A percentile compares a stretch with the other conserved stretches of the same genome.
phyloP scores from a whole-genome alignment of 2,113 vertebrate genomes.

The Otis tarda region DNA sequence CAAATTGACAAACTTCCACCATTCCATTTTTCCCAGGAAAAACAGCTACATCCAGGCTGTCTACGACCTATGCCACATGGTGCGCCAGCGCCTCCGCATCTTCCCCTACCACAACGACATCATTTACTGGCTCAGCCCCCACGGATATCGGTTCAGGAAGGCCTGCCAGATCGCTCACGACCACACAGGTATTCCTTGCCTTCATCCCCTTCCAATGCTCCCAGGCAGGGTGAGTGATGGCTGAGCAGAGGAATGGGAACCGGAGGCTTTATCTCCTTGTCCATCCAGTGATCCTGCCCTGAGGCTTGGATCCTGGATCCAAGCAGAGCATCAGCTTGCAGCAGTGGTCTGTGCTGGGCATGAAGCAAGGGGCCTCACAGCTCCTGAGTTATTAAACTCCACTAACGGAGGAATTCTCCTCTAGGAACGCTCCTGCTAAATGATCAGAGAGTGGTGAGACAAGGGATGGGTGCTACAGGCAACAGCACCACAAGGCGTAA shows the following conservation, averaged over 20 bases:
- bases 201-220: background rate
- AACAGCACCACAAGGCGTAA: background rate
- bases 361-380: background rate
- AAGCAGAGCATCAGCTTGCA: background rate
- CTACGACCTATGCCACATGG: slow-evolving; percentile 77
- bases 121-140: slow-evolving; percentile 84
- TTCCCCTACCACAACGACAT: slow-evolving; percentile 83
- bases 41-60: slow-evolving; percentile 87
- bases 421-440: background rate
- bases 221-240: background rate
- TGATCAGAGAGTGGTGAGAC: background rate
- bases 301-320: background rate
- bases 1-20: background rate
- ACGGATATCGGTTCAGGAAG: slow-evolving; percentile 80
- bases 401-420: background rate
- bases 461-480: background rate
- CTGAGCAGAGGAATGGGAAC: background rate
- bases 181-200: slow-evolving; percentile 68
- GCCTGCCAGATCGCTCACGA: slow-evolving; percentile 72
- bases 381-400: background rate
- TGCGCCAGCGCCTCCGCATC: slow-evolving; percentile 62
- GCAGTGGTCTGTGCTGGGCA: background rate
- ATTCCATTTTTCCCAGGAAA: slow-evolving; percentile 74
- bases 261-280: background rate
- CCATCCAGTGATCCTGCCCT: background rate